A percentile compares a stretch with the other conserved stretches of the same genome.
These are phyloP conservation scores for Lophotriccus pileatus DNA, from an alignment of 2,797 vertebrate genomes.

Conservation along the genomic window DNA sequence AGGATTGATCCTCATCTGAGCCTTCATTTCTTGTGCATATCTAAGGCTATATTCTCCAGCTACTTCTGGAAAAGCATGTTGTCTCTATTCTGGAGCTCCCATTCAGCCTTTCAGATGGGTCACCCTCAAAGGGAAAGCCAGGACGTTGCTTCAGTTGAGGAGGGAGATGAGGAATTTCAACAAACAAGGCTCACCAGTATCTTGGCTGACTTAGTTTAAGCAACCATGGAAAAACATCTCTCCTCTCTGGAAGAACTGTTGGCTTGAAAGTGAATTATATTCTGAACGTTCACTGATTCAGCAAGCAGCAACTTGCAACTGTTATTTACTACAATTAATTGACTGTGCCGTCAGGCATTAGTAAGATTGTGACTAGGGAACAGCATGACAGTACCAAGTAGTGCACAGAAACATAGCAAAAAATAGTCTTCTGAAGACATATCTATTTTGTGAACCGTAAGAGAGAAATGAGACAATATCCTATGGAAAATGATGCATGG, in stretches of 20 bases:
- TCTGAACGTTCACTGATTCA: not conserved
- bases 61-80: not conserved
- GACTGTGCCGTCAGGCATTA: not conserved
- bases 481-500: not conserved
- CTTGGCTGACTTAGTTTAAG: not conserved
- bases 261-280: not conserved
- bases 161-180: not conserved
- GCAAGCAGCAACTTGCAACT: not conserved
- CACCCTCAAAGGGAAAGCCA: not conserved
- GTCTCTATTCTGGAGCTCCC: not conserved
- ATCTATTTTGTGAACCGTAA: not conserved
- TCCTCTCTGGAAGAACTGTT: not conserved
- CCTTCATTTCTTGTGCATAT: not conserved
- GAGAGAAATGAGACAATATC: not conserved
- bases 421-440: not conserved
- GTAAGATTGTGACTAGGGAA: not conserved
- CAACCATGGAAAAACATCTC: not conserved
- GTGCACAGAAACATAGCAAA: not conserved
- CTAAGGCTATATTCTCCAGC: not conserved
- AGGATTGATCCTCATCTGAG: not conserved
- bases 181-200: not conserved
- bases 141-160: rapidly evolving
- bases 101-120: not conserved
- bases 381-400: not conserved
- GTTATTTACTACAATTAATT: not conserved